Evolutionary conservation across 2,888 invertebrate genomes (phyloP).

Genomic region (Acronicta aceris): DNA sequence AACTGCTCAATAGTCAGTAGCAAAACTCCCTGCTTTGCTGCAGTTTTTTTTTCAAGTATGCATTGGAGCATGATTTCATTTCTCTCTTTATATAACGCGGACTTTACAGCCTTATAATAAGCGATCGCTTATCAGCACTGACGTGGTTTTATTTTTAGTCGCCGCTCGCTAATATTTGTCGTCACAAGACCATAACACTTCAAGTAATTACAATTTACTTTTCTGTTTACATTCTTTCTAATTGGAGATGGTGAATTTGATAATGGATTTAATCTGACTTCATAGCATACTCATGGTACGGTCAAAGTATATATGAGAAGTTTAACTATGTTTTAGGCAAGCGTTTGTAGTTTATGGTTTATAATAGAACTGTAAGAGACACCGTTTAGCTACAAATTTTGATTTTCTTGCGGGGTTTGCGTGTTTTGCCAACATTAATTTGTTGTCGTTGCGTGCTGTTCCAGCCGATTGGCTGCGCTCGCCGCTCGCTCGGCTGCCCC

Average conservation of each 20-base stretch:
- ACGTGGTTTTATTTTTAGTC: conserved; percentile 72
- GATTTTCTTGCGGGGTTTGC: conserved; percentile 64
- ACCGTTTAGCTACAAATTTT: conserved; percentile 67
- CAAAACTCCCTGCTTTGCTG: conserved; percentile 40
- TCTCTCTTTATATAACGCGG: conserved; percentile 65
- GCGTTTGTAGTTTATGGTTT: conserved; percentile 10
- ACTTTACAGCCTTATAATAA: conserved; percentile 65
- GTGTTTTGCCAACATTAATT: conserved; percentile 72
- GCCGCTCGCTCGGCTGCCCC: conserved; percentile 56
- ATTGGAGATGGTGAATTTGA: conserved; percentile 46
- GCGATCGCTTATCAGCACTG: conserved; percentile 69
- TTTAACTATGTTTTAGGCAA: conserved; percentile 26
- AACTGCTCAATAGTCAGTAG: conserved; percentile 37
- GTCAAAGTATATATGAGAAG: not conserved
- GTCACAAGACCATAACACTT: conserved; percentile 30
- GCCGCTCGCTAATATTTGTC: conserved; percentile 50
- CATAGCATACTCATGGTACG: no score
- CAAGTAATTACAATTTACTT: conserved; percentile 25
- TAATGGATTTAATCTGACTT: conserved; percentile 29
- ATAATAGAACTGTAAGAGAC: conserved; percentile 31
- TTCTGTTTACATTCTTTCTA: conserved; percentile 25
- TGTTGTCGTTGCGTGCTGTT: conserved; percentile 69
- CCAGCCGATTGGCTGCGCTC: conserved; percentile 69
- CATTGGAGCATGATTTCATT: conserved; percentile 57
- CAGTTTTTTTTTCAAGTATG: conserved; percentile 43